These are phyloP conservation scores for Perca schrenkii DNA, from an alignment of 2,113 vertebrate genomes.

Conservation along the genomic window DNA sequence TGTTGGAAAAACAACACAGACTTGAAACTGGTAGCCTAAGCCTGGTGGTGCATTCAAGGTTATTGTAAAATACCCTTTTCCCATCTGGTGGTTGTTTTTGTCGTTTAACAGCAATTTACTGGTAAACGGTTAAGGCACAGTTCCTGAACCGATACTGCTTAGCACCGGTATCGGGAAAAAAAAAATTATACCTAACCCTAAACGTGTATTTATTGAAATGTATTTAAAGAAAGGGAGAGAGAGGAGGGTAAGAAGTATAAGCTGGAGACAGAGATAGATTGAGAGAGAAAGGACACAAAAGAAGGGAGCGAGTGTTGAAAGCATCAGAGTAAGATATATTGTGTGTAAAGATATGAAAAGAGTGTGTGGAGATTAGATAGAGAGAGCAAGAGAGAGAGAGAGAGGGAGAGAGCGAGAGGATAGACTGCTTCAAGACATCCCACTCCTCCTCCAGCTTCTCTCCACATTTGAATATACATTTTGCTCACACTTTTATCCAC, in stretches of 20 bases:
- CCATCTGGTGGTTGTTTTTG: too few relatives aligned
- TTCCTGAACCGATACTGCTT: too few relatives aligned
- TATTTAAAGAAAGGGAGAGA: neutral
- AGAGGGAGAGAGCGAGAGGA: conserved; percentile 15
- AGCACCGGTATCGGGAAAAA: too few relatives aligned
- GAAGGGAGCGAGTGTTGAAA: neutral
- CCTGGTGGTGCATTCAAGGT: too few relatives aligned
- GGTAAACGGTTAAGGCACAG: too few relatives aligned
- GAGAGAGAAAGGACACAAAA: conserved; percentile 1
- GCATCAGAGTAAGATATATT: neutral
- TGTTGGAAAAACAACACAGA: too few relatives aligned
- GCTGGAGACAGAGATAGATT: neutral
- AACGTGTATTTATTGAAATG: neutral
- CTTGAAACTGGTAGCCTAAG: too few relatives aligned
- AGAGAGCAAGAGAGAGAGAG: neutral
- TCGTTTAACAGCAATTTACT: too few relatives aligned
- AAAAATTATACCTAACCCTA: too few relatives aligned
- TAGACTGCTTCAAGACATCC: conserved; percentile 33
- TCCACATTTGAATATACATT: conserved; percentile 20
- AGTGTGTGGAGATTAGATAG: conserved; percentile 33
- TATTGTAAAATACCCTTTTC: too few relatives aligned
- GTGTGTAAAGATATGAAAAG: conserved; percentile 3
- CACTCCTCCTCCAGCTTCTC: conserved; percentile 15
- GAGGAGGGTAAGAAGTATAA: neutral
- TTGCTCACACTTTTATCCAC: conserved; percentile 1